These are phyloP conservation scores for Leucophenga maculata DNA, from an alignment of 2,888 invertebrate genomes.

Conservation along the genomic window DNA sequence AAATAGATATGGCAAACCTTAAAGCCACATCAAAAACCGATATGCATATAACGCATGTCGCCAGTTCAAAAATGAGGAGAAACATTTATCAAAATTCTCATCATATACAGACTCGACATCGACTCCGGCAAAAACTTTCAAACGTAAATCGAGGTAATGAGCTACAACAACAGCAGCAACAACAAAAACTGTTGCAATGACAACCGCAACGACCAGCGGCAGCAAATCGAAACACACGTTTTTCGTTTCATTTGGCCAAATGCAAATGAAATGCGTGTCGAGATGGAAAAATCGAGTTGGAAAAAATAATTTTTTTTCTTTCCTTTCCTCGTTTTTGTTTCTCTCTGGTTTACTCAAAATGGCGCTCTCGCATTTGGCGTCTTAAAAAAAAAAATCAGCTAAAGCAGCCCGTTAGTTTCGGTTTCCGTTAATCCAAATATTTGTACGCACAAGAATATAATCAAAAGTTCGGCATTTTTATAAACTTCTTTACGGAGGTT, in stretches of 20 bases:
- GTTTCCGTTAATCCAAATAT: neutral
- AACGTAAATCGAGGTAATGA: slow-evolving; percentile 5
- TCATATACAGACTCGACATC: neutral
- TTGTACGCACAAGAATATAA: too few species aligned
- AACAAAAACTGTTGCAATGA: neutral
- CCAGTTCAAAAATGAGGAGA: neutral
- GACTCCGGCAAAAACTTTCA: neutral
- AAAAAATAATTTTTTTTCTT: too few species aligned
- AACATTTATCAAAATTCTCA: neutral
- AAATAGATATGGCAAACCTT: neutral
- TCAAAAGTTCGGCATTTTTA: too few species aligned
- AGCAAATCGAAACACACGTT: slow-evolving; percentile 2
- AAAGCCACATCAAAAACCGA: neutral
- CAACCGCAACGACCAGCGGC: too few species aligned
- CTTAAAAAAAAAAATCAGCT: neutral
- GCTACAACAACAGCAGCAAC: slow-evolving; percentile 5
- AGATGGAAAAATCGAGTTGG: too few species aligned
- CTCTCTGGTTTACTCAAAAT: neutral
- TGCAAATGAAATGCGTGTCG: slow-evolving; percentile 17
- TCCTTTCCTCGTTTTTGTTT: too few species aligned
- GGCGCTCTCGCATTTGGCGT: neutral
- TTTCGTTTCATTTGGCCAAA: slow-evolving; percentile 1
- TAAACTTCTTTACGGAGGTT: too few species aligned
- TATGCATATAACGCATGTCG: slow-evolving; percentile 3
- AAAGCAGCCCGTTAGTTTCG: neutral